phyloP scores from a whole-genome alignment of 2,888 invertebrate species.

The Tachina lurida region DNA sequence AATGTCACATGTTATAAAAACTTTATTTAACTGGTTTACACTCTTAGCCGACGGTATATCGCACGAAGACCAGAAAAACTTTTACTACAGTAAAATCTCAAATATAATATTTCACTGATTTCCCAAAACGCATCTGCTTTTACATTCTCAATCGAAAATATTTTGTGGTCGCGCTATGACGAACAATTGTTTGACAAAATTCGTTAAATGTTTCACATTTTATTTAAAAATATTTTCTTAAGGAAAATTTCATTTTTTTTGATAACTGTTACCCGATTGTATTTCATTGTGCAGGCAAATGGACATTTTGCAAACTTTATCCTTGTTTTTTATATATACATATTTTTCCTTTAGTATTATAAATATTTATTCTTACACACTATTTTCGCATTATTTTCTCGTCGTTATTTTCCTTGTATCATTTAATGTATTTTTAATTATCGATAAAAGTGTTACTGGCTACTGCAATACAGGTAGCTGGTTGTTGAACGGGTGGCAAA shows the following conservation, averaged over 20 bases:
- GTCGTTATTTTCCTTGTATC: slow-evolving; percentile 23
- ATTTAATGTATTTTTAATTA: slow-evolving; percentile 69
- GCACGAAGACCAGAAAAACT: background rate
- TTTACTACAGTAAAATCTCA: slow-evolving; percentile 8
- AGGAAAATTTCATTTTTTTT: background rate
- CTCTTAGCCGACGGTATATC: too few relatives aligned
- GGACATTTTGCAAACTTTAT: slow-evolving; percentile 12
- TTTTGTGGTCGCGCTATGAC: too few relatives aligned
- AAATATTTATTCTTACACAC: slow-evolving; percentile 59
- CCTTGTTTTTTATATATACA: background rate
- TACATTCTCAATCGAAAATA: too few relatives aligned
- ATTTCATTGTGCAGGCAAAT: slow-evolving; percentile 6
- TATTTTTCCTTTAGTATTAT: slow-evolving; percentile 38
- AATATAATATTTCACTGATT: background rate
- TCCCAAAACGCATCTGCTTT: too few relatives aligned
- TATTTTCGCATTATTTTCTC: slow-evolving; percentile 39
- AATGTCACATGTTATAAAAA: too few relatives aligned
- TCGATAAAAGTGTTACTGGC: slow-evolving; percentile 54
- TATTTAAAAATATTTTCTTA: background rate
- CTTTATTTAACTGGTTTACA: too few relatives aligned
- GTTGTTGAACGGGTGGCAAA: background rate
- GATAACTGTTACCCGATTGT: slow-evolving; percentile 18
- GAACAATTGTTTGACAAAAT: background rate
- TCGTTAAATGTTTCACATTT: background rate
- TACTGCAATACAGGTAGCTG: slow-evolving; percentile 35